Evolutionary conservation across 2,797 vertebrate species (phyloP).

Genomic region (Acanthurus lineatus): DNA sequence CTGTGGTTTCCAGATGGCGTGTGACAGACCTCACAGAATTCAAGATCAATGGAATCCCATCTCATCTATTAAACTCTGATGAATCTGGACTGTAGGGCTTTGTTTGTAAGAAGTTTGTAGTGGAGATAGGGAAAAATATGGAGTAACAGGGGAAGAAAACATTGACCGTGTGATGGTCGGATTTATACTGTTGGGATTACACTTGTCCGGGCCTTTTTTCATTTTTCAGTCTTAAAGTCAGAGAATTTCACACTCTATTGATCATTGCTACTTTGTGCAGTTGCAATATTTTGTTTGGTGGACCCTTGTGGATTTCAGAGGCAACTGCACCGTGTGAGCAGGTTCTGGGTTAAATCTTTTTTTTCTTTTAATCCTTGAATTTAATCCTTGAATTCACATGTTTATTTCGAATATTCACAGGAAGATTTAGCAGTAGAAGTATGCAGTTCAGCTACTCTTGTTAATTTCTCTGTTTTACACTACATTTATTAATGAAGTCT

Average conservation of each 20-base stretch:
- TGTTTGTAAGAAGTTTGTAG: conserved; percentile 1
- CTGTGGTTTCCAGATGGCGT: conserved; percentile 47
- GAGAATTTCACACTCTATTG: not conserved
- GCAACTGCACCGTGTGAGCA: not conserved
- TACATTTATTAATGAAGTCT: too few species aligned
- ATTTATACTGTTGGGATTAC: not conserved
- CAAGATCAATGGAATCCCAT: conserved; percentile 41
- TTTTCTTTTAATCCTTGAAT: too few species aligned
- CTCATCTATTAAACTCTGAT: conserved; percentile 33
- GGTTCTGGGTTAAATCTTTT: not conserved
- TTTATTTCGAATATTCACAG: too few species aligned
- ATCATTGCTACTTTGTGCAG: not conserved
- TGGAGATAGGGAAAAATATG: not conserved
- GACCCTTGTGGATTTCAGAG: not conserved
- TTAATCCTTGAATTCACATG: too few species aligned
- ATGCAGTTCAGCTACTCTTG: too few species aligned
- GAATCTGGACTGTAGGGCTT: conserved; percentile 27
- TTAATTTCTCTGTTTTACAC: too few species aligned
- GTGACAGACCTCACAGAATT: conserved; percentile 51
- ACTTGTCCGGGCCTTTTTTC: not conserved
- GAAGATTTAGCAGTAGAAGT: too few species aligned
- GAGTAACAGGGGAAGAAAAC: not conserved
- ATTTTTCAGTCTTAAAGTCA: not conserved
- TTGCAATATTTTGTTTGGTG: not conserved
- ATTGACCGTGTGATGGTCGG: not conserved